A percentile compares a stretch with the other conserved stretches of the same genome.
Evolutionary conservation across 2,888 invertebrate genomes (phyloP).

Genomic region (Phyllotreta striolata): DNA sequence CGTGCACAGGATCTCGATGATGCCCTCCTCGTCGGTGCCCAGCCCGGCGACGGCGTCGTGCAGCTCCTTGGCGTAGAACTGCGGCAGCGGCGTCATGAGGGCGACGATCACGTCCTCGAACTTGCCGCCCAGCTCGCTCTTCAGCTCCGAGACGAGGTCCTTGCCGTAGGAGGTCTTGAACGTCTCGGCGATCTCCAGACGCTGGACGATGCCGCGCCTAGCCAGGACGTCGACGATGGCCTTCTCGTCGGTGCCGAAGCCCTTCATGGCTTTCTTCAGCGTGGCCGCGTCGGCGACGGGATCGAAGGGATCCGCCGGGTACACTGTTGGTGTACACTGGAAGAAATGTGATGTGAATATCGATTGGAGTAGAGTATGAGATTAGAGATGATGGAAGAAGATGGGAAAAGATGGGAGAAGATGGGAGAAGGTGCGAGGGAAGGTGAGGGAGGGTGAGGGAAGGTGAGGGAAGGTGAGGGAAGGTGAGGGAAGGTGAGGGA

Average conservation of each 20-base stretch:
- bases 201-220: slow-evolving; percentile 87
- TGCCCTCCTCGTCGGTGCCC: slow-evolving; percentile 89
- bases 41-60: slow-evolving; percentile 86
- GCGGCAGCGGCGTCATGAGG: slow-evolving; percentile 87
- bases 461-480: too few relatives aligned
- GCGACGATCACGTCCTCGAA: slow-evolving; percentile 91
- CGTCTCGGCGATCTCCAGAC: slow-evolving; percentile 87
- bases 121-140: slow-evolving; percentile 88
- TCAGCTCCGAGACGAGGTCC: slow-evolving; percentile 80
- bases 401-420: background rate
- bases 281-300: slow-evolving; percentile 84
- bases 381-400: too few relatives aligned
- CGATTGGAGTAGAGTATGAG: too few relatives aligned
- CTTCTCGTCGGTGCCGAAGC: slow-evolving; percentile 91
- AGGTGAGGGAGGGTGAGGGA: background rate
- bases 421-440: background rate
- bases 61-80: slow-evolving; percentile 90
- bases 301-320: slow-evolving; percentile 86
- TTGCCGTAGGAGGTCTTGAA: slow-evolving; percentile 94
- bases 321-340: slow-evolving; percentile 88
- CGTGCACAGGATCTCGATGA: slow-evolving; percentile 92
- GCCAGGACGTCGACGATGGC: slow-evolving; percentile 90
- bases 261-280: slow-evolving; percentile 91
- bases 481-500: too few relatives aligned
- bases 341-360: slow-evolving; percentile 35